Evolutionary conservation across 2,797 vertebrate genomes (phyloP), one percentile per base, ranked within the genome.

Genomic region (Diceros bicornis): DNA sequence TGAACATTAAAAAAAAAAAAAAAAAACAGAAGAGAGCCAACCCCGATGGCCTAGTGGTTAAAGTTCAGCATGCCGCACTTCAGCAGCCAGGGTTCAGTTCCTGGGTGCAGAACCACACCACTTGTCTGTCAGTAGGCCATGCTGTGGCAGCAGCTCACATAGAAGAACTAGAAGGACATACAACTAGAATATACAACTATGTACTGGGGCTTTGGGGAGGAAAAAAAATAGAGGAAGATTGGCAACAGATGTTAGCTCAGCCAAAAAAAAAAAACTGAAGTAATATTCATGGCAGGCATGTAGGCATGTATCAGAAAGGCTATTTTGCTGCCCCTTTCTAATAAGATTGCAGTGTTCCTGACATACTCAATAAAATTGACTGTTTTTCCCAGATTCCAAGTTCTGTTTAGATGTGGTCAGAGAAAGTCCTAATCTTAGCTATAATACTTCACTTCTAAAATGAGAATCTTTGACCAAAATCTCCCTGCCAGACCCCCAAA

Each of bases 361-460:
- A 78, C 23, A 47, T 59, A 25, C 52, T 92, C 55, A 59, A 9
- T 55, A 74, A 83, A 59, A 83, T 29, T 37, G 6, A 34, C 34
- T 83, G 2, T 87, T 85, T 95, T 11, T 79, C 18, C 6, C 23
- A 57, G 27, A 69, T 90, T 47, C 27, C 74, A 52, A 82, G 9
- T 61, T 89, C 62, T 52, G 2, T 69, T 52, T 41, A 37, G 18
- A 69, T 85, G 13, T 37, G 10, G 3, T 82, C 32, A 81, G 21
- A 32, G 20, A 74, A 92, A 85, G 18, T 27, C 21, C 29, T 85
- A 37, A 29, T 62, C 29, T 88, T 87, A 50, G 32, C 34, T 89
- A 34, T 68, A 91, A 57, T 59, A 64, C 18, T 82, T 94, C 61
- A 59, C 13, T 95, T 84, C 75, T 92, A 59, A 85, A 95, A 69